Percentiles rank a stretch among this genome's conserved stretches.
These are phyloP conservation scores for Megalops atlanticus DNA, from an alignment of 2,113 vertebrate genomes.

Conservation along the genomic window DNA sequence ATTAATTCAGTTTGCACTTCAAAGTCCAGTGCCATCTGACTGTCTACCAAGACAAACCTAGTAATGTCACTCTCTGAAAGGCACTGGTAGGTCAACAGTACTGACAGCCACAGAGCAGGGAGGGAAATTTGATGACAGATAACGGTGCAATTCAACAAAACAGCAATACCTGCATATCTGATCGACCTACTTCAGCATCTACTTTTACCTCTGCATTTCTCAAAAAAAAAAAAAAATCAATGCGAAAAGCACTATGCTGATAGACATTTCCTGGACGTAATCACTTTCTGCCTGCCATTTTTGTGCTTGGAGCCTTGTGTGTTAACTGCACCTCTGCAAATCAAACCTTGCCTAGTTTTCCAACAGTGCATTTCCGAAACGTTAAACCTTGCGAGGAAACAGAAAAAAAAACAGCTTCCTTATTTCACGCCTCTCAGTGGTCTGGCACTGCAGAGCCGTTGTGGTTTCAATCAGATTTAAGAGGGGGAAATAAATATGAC, in stretches of 20 bases:
- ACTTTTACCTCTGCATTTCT: constrained; percentile 1
- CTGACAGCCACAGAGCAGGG: not conserved
- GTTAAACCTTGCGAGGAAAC: not conserved
- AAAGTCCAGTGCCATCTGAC: not conserved
- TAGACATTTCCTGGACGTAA: constrained; percentile 19
- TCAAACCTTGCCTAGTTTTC: not conserved
- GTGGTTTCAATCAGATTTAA: not conserved
- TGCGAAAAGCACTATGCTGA: not conserved
- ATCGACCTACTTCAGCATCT: constrained; percentile 4
- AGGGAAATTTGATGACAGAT: not conserved
- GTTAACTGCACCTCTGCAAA: not conserved
- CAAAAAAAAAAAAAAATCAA: not conserved
- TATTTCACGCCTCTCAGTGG: constrained; percentile 7
- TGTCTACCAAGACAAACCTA: not conserved
- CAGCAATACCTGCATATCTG: constrained; percentile 11
- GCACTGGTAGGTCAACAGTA: not conserved
- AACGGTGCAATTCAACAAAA: not conserved
- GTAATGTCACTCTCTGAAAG: not conserved
- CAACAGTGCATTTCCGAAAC: not conserved
- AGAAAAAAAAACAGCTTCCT: not conserved
- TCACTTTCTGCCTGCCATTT: constrained; percentile 3
- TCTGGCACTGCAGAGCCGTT: not conserved
- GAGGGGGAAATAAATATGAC: constrained; percentile 11
- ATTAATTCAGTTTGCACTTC: not conserved
- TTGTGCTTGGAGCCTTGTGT: not conserved